Base-by-base conservation (phyloP, 2,888 invertebrate species). In the Spisula solida region DNA sequence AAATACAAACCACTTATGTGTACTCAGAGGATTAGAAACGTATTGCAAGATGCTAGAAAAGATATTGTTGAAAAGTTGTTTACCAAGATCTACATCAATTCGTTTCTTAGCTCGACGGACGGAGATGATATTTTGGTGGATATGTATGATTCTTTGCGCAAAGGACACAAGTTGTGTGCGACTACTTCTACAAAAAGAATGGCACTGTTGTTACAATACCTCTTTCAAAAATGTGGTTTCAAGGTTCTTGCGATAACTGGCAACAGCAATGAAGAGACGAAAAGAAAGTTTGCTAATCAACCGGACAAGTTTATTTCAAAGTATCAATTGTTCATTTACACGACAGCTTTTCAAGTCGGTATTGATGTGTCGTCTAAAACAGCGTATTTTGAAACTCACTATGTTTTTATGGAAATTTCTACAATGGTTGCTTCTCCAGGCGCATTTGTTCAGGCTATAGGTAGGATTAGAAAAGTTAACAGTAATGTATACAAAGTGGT, bases 261-360 rank as follows among this genome's bases (percentile, higher is more conserved):
- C 10, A 80, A 85, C 80, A 80, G 56, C 8, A 41, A 29, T 20
- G 80, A 85, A 56, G 56, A 80, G 29, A 25, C 31, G 0, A 85
- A 85, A 41, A 25, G 34, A 12, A 80, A 79, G n/a, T 85, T 85
- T 41, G 80, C 80, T 34, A 29, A 20, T n/a, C 41, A 85, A 18
- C 85, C 85, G 2, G 85, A 85, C 41, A 41, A 29, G 8, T 85
- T 79, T 29, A 31, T 85, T n/a, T 41, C 31, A 47, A 47, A 47
- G 20, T 85, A 80, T 41, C 56, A 85, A 20, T 60, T 85, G 41
- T 85, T 85, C 29, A 60, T 85, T 16, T 85, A 60, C 31, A 80
- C 80, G 12, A 85, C 85, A 20, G 85, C 85, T 31, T 85, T 85
- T 79, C 85, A 85, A 85, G 85, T 85, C 34, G 85, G 85, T 6